phyloP scores from a whole-genome alignment of 2,888 invertebrate species.

The Eristalinus aeneus region DNA sequence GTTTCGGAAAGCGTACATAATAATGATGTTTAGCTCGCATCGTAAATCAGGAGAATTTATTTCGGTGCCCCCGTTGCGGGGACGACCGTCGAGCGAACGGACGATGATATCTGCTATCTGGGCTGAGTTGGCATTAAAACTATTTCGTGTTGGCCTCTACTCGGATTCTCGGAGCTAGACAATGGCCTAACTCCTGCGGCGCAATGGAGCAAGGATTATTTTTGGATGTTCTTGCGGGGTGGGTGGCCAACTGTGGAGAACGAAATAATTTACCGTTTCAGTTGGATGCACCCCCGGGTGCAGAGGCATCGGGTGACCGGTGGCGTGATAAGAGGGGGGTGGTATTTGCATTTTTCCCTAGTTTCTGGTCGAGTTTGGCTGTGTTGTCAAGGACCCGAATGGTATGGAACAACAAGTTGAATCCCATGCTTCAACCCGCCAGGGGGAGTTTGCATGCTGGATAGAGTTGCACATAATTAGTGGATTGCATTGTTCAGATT shows the following conservation, averaged over 20 bases:
- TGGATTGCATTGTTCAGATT: conserved; percentile 67
- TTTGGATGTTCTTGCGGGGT: conserved; percentile 38
- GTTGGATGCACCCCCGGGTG: conserved; percentile 37
- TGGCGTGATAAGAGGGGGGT: conserved; percentile 46
- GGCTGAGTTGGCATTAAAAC: conserved; percentile 62
- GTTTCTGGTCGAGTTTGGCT: conserved; percentile 37
- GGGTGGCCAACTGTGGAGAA: conserved; percentile 54
- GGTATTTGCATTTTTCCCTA: conserved; percentile 65
- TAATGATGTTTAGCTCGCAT: conserved; percentile 66
- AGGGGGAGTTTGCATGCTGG: neutral
- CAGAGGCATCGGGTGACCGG: neutral
- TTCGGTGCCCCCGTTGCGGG: conserved; percentile 34
- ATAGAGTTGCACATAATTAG: conserved; percentile 64
- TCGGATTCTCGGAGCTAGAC: conserved; percentile 36
- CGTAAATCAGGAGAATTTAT: conserved; percentile 70
- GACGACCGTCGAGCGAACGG: neutral
- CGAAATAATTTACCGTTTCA: conserved; percentile 69
- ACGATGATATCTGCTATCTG: conserved; percentile 55
- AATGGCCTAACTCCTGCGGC: conserved; percentile 8
- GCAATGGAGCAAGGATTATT: conserved; percentile 54
- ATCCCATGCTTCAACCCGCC: neutral
- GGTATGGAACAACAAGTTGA: conserved; percentile 53
- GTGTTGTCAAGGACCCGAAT: conserved; percentile 5
- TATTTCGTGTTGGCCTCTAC: conserved; percentile 37
- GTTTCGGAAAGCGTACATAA: conserved; percentile 51